Percentiles rank a stretch among this genome's conserved stretches.
These are phyloP conservation scores for Calephelis nemesis DNA, from an alignment of 1,140 invertebrate genomes.

Conservation along the genomic window DNA sequence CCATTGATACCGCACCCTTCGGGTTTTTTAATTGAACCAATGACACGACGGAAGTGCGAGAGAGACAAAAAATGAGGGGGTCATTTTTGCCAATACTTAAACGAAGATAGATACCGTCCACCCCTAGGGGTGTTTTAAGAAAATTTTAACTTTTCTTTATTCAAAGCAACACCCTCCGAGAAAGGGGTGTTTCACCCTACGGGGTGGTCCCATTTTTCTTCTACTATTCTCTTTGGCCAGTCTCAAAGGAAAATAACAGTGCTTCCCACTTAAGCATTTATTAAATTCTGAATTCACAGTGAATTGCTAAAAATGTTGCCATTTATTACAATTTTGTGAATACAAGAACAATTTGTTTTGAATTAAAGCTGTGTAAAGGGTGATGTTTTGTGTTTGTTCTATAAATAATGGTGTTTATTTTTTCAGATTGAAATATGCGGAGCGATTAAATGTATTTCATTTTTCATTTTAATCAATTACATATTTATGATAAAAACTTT, in stretches of 20 bases:
- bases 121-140: conserved; percentile 63
- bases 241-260: conserved; percentile 67
- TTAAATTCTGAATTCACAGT: conserved; percentile 62
- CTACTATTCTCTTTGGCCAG: conserved; percentile 67
- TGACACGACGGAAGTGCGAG: conserved; percentile 49
- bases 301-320: conserved; percentile 63
- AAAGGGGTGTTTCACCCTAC: conserved; percentile 38
- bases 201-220: conserved; percentile 64
- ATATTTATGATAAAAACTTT: no score
- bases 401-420: neutral
- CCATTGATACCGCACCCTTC: conserved; percentile 1
- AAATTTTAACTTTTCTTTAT: conserved; percentile 78
- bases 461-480: no score
- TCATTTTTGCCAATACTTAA: conserved; percentile 74
- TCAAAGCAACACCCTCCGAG: conserved; percentile 50
- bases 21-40: conserved; percentile 50
- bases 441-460: neutral
- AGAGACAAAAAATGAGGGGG: conserved; percentile 45
- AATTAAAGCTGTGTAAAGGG: conserved; percentile 7
- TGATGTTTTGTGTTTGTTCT: conserved; percentile 18
- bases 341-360: conserved; percentile 32
- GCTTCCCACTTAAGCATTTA: conserved; percentile 60
- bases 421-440: no score
- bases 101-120: conserved; percentile 65
- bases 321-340: conserved; percentile 44